These are phyloP conservation scores for Strongylocentrotus purpuratus DNA, from an alignment of 35 echinoderm and acorn worm species.

Conservation along the genomic window DNA sequence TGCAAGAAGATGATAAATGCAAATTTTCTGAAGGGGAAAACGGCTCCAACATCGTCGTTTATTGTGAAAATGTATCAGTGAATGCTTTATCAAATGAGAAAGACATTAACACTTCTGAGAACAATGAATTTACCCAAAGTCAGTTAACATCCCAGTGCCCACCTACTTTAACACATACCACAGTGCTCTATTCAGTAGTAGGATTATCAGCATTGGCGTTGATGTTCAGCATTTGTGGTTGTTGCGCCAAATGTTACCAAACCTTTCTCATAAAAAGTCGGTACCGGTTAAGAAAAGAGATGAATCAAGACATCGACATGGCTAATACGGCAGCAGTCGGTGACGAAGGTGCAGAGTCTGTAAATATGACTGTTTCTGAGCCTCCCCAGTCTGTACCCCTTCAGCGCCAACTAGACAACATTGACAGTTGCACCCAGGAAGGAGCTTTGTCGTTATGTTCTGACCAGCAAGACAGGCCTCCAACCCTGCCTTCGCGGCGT, in stretches of 20 bases:
- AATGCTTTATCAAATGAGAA: no score
- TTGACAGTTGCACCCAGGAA: neutral
- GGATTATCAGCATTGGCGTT: neutral
- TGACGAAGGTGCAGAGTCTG: neutral
- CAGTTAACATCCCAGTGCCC: neutral
- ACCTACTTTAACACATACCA: neutral
- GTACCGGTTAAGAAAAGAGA: neutral
- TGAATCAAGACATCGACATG: neutral
- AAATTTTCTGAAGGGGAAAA: neutral
- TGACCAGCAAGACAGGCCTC: neutral
- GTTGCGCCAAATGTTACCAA: neutral
- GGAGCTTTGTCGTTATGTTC: neutral
- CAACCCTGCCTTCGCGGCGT: neutral
- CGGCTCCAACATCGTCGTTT: no score
- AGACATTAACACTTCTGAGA: no score
- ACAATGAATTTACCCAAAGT: no score
- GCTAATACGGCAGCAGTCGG: neutral
- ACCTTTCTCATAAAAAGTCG: neutral
- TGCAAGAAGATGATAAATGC: neutral
- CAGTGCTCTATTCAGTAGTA: neutral
- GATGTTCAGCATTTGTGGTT: neutral
- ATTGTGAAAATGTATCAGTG: no score
- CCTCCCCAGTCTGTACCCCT: neutral
- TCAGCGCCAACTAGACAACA: neutral
- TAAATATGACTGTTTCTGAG: neutral